Base-by-base conservation (phyloP, 37 sponge, comb jelly and placozoan genomes). In the Lycopodina hypogea region DNA sequence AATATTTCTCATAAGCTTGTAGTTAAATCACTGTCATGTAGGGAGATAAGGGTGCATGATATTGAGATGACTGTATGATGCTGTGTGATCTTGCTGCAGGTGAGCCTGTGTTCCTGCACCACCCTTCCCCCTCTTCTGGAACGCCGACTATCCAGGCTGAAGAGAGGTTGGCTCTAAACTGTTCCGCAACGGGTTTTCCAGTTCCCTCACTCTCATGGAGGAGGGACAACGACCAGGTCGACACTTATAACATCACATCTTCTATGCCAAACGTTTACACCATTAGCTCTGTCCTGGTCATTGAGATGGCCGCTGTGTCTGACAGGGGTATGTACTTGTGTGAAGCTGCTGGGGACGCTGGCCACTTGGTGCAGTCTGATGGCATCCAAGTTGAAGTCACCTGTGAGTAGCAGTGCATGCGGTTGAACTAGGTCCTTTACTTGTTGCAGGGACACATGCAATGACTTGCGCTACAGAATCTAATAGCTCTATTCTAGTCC, bases 171-270 rank as follows among this genome's bases (percentile, higher is more conserved):
- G 18, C 22, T 11, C 56, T 80, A 24, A 45, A 36, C 23, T 80
- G 81, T 29, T 22, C 29, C 3, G 72, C 56, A 8, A 45, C 33
- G 56, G 81, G 81, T 70, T 22, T 58, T 8, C 81, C 81, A 12
- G 4, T 26, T 7, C 81, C 72, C 21, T 11, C 39, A 2, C 0
- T 80, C 24, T 56, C n/a, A 8, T 76, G 76, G 76, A 15, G 0
- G n/a, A 76, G 26, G 36, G 42, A 76, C 26, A 23, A 36, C 29
- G 1, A 24, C 41, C 23, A 6, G 52, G 3, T 32, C 66, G 1
- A 23, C 26, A 15, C 2, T 32, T 32, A 32, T 8, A 29, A 15
- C 66, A 14, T 65, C 34, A 65, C 32, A 17, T 32, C 30, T 30
- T 29, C 66, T 32, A 34, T 33, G 17, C 35, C 30, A 32, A 65